A percentile compares a stretch with the other conserved stretches of the same genome.
phyloP scores from a whole-genome alignment of 2,113 vertebrate species.

The Calyptommatus sinebrachiatus region DNA sequence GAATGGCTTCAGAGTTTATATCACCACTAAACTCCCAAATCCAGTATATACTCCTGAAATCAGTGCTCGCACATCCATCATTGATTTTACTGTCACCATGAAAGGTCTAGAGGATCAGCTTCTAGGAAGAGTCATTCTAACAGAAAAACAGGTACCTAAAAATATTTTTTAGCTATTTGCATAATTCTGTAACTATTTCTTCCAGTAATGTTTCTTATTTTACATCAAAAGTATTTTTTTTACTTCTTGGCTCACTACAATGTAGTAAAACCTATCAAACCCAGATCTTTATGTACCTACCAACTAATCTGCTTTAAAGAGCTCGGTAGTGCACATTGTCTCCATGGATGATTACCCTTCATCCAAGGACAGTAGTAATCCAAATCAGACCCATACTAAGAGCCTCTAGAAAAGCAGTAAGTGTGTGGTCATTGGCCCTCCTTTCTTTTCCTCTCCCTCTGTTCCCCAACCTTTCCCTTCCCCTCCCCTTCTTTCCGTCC shows the following conservation, averaged over 20 bases:
- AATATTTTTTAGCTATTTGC: background rate
- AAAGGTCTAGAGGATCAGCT: slow-evolving; percentile 94
- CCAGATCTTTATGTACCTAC: too few relatives aligned
- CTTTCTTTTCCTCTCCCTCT: too few relatives aligned
- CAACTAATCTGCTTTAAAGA: too few relatives aligned
- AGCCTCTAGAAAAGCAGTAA: too few relatives aligned
- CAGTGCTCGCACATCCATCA: slow-evolving; percentile 89
- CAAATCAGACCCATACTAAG: too few relatives aligned
- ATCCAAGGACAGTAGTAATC: too few relatives aligned
- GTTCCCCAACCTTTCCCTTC: too few relatives aligned
- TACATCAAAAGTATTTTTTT: slow-evolving; percentile 1
- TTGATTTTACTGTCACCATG: slow-evolving; percentile 96
- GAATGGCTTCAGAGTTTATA: slow-evolving; percentile 89
- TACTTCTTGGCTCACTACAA: background rate
- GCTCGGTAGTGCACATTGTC: too few relatives aligned
- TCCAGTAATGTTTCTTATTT: background rate
- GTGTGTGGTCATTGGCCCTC: too few relatives aligned
- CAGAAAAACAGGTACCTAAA: slow-evolving; percentile 86
- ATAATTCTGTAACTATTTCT: background rate
- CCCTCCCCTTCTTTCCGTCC: too few relatives aligned
- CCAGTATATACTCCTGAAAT: slow-evolving; percentile 92
- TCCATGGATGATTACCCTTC: too few relatives aligned
- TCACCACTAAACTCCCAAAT: slow-evolving; percentile 92
- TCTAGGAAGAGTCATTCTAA: slow-evolving; percentile 92
- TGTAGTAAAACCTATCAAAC: background rate